A percentile compares a stretch with the other conserved stretches of the same genome.
Evolutionary conservation across 1,140 invertebrate species (phyloP).

Genomic region (Cotesia glomerata): DNA sequence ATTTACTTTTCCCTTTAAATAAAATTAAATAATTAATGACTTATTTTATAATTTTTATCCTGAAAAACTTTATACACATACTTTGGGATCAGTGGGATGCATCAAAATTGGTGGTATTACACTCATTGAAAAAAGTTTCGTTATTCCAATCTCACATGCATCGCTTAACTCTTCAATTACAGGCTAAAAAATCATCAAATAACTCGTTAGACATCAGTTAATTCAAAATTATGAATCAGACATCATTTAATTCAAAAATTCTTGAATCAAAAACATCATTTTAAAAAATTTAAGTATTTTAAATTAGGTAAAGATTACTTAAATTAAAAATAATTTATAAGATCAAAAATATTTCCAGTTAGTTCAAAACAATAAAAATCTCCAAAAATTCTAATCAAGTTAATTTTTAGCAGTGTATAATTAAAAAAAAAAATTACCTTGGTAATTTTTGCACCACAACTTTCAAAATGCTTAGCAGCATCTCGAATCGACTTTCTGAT

Average conservation of each 20-base stretch:
- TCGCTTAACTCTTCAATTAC: conserved; percentile 3
- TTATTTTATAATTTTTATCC: too few species aligned
- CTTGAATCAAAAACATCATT: too few species aligned
- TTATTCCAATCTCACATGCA: conserved; percentile 4
- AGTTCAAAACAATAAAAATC: too few species aligned
- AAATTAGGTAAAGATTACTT: too few species aligned
- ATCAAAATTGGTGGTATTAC: conserved; percentile 63
- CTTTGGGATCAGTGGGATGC: conserved; percentile 62
- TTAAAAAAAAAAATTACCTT: conserved; percentile 48
- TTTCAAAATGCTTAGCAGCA: conserved; percentile 58
- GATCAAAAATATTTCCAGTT: too few species aligned
- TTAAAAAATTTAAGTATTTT: too few species aligned
- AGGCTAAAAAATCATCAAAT: conserved; percentile 20
- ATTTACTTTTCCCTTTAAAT: conserved; percentile 52
- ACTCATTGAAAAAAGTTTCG: conserved; percentile 60
- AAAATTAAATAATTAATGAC: conserved; percentile 12
- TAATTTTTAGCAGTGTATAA: too few species aligned
- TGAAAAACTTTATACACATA: conserved; percentile 38
- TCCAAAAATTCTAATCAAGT: too few species aligned
- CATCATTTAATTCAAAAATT: too few species aligned
- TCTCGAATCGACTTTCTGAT: conserved; percentile 61
- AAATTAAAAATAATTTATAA: too few species aligned
- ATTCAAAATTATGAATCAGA: too few species aligned
- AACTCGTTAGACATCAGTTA: neutral
- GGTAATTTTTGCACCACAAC: conserved; percentile 45